Percentiles rank a stretch among this genome's conserved stretches.
Conservation (phyloP, 1,140 invertebrate genomes). For the Eulimnadia texana region DNA sequence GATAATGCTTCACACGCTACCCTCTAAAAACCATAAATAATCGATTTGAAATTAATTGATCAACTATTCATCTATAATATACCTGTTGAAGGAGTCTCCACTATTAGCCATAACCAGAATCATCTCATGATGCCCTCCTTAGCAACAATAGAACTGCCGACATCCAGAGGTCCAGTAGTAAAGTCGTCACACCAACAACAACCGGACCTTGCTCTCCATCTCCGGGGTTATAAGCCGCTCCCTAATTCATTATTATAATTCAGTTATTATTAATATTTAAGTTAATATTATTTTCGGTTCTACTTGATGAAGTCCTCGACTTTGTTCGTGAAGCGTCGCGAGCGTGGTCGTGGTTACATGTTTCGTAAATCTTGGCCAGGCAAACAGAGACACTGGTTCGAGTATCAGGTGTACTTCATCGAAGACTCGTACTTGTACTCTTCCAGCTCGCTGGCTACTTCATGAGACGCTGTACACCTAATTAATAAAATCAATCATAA, state of each 20-base stretch:
- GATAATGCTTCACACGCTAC: slow-evolving; percentile 93
- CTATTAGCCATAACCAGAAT: slow-evolving; percentile 91
- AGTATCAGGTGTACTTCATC: slow-evolving; percentile 79
- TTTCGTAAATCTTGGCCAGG: slow-evolving; percentile 76
- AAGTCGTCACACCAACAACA: slow-evolving; percentile 72
- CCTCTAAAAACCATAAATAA: no score
- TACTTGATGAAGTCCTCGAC: slow-evolving; percentile 71
- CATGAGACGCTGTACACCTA: slow-evolving; percentile 50
- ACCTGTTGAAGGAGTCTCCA: slow-evolving; percentile 59
- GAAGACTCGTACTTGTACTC: slow-evolving; percentile 81
- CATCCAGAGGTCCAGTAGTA: slow-evolving; percentile 85
- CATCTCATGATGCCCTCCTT: slow-evolving; percentile 89
- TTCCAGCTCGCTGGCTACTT: slow-evolving; percentile 75
- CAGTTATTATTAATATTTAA: neutral
- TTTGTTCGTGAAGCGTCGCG: slow-evolving; percentile 58
- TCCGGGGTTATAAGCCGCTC: slow-evolving; percentile 70
- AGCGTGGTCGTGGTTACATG: slow-evolving; percentile 79
- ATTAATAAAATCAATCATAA: neutral
- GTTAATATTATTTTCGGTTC: slow-evolving; percentile 20
- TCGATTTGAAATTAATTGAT: no score
- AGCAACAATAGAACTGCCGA: slow-evolving; percentile 81
- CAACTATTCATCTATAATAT: neutral
- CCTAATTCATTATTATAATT: slow-evolving; percentile 30
- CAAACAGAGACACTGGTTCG: slow-evolving; percentile 74
- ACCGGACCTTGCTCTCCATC: slow-evolving; percentile 81